Evolutionary conservation across 2,113 vertebrate species (phyloP).

Genomic region (Arothron firmamentum): DNA sequence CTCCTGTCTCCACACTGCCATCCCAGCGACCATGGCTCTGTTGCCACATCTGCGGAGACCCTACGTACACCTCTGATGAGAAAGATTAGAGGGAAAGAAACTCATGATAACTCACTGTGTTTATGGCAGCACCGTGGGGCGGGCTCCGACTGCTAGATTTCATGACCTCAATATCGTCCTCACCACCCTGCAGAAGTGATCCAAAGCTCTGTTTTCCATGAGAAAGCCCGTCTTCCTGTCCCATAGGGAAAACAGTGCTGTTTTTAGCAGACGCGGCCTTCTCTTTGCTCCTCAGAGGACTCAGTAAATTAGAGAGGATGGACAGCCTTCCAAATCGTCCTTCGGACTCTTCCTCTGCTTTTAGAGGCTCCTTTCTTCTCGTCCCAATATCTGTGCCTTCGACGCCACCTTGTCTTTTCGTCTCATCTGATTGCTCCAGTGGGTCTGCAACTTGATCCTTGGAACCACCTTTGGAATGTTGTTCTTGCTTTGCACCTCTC

Average conservation of each 20-base stretch:
- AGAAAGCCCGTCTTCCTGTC: conserved; percentile 19
- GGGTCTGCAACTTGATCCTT: conserved; percentile 37
- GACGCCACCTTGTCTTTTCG: conserved; percentile 47
- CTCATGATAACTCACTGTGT: conserved; percentile 35
- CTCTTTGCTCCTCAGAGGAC: conserved; percentile 65
- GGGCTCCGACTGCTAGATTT: conserved; percentile 44
- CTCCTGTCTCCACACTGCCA: too few species aligned
- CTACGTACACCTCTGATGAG: too few species aligned
- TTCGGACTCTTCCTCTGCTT: conserved; percentile 48
- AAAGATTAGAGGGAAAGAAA: too few species aligned
- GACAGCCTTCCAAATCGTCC: conserved; percentile 83
- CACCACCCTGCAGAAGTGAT: conserved; percentile 13
- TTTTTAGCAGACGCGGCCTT: conserved; percentile 62
- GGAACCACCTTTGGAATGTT: conserved; percentile 70
- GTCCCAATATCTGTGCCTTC: conserved; percentile 18
- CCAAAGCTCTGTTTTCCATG: conserved; percentile 20
- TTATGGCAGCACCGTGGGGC: conserved; percentile 22
- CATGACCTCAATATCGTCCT: conserved; percentile 19
- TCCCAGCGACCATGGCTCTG: too few species aligned
- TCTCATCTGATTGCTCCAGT: conserved; percentile 51
- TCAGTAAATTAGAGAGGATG: conserved; percentile 84
- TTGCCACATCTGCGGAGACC: too few species aligned
- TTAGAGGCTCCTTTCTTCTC: conserved; percentile 29
- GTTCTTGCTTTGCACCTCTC: conserved; percentile 69
- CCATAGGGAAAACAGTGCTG: conserved; percentile 36